Percentiles rank a stretch among this genome's conserved stretches.
These are phyloP conservation scores for Todiramphus saurophagus DNA, from an alignment of 2,113 vertebrate genomes.

Conservation along the genomic window DNA sequence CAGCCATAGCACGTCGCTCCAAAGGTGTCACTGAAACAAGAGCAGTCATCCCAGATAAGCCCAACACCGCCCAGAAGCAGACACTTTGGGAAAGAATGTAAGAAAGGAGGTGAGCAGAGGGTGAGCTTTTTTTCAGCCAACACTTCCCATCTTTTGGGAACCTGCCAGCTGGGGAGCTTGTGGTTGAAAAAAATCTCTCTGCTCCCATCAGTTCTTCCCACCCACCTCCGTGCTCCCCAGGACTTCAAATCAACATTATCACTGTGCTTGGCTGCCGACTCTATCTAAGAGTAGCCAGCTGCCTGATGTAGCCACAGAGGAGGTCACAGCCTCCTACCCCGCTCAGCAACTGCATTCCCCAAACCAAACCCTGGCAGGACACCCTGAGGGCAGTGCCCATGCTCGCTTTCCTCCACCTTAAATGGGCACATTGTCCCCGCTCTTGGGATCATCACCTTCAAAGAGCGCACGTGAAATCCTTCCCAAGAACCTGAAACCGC, in stretches of 20 bases:
- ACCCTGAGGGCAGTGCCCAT: neutral
- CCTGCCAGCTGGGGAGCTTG: neutral
- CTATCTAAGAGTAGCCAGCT: neutral
- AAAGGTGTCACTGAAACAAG: neutral
- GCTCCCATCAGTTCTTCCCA: neutral
- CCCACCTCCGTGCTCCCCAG: neutral
- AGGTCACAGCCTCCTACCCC: conserved; percentile 2
- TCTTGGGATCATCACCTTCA: neutral
- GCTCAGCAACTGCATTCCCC: neutral
- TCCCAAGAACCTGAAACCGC: conserved; percentile 47
- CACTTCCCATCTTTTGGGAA: conserved; percentile 36
- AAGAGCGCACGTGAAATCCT: neutral
- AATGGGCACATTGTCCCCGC: conserved; percentile 33
- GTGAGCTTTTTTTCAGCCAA: neutral
- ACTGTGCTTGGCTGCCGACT: neutral
- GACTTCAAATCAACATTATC: neutral
- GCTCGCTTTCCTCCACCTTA: conserved; percentile 30
- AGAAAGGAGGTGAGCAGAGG: conserved; percentile 9
- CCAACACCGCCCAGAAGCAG: neutral
- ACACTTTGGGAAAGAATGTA: conserved; percentile 22
- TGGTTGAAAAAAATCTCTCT: conserved; percentile 18
- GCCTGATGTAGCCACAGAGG: neutral
- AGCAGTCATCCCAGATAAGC: conserved; percentile 1
- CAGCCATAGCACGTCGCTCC: neutral
- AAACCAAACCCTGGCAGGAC: neutral